Base-by-base conservation (phyloP, 2,888 invertebrate species). In the Drosophila maculinotata region DNA sequence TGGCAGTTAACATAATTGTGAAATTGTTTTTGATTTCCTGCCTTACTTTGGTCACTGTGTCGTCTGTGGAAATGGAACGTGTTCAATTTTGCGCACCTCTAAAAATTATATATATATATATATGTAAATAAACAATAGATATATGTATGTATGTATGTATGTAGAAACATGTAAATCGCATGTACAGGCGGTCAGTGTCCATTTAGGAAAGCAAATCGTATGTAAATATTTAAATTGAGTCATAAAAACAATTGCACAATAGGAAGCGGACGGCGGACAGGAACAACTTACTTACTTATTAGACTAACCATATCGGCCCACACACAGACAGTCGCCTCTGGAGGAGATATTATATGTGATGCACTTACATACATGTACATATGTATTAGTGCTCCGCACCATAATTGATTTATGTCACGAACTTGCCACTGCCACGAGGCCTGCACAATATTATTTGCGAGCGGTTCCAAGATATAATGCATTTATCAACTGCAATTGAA, bases 161-260 rank as follows among this genome's bases (percentile, higher is more conserved):
- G 4, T 4, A 15, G 30, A 35, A 25, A 52, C 14, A 14, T 47
- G 4, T 20, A 20, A 3, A 20, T 20, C 2, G 20, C 4, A 20
- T 20, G 81, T 66, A 65, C 56, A 38, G 35, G 62, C 58, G 62
- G 57, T 39, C 64, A 77, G 57, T 77, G 78, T 59, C 64, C 81
- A 86, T 80, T 54, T 80, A 42, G 28, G 63, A 51, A 47, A 47
- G 35, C 20, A 62, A 64, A 64, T 53, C 63, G 49, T 54, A 28
- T 58, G 78, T 64, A 15, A n/a, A 82, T 67, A 86, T 85, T 71
- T 58, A 53, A 84, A 82, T 87, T 87, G 87, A 82, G 69, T 82
- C 88, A 81, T 79, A 59, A 69, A 66, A 66, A 60, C 36, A 10
- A 56, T 85, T 79, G 84, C 79, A 75, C 86, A 82, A 70, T 78